Evolutionary conservation across 2,797 vertebrate genomes (phyloP), one percentile per base, ranked within the genome.

Genomic region (Diplodus puntazzo): DNA sequence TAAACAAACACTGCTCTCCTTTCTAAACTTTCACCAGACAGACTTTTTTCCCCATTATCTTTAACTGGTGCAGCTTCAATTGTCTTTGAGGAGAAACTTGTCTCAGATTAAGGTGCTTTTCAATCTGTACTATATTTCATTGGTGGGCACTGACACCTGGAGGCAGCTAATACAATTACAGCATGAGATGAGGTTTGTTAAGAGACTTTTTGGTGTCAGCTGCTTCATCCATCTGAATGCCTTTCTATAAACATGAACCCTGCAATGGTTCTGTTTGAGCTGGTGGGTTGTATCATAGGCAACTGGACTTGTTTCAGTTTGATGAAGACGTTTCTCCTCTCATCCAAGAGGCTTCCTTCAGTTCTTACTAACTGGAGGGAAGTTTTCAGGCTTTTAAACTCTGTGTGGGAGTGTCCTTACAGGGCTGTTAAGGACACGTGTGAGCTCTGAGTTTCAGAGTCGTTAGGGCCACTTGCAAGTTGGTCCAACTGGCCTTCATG

Each of bases 61-160:
- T 1, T 9, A 34, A 74, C 2, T 6, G 10, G 17, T 60, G 23
- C 3, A 21, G 25, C 9, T 0, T 42, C 14, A 11, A 2, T 20
- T 45, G 42, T 34, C 23, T 49, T n/a, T 53, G 13, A 11, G 20
- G 16, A 60, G 18, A 4, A 70, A 14, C 39, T 53, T 9, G 1
- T 54, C 11, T n/a, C 1, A 21, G 11, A 3, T 12, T 0, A 2
- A 11, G 21, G 39, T 23, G 54, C 50, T 14, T 0, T 4, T 21
- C 10, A 63, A 45, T n/a, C 3, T 49, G 18, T 12, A 11, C 45
- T 17, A 5, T 21, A 0, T 78, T 85, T 63, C 18, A 42, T 66
- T 39, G 57, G 69, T 54, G 21, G 80, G 30, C 66, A 67, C 55
- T 85, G 92, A 85, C 90, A 21, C 54, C 91, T 80, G 42, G 73